Evolutionary conservation across 2,797 vertebrate species (phyloP).

Genomic region (Protonibea diacanthus): DNA sequence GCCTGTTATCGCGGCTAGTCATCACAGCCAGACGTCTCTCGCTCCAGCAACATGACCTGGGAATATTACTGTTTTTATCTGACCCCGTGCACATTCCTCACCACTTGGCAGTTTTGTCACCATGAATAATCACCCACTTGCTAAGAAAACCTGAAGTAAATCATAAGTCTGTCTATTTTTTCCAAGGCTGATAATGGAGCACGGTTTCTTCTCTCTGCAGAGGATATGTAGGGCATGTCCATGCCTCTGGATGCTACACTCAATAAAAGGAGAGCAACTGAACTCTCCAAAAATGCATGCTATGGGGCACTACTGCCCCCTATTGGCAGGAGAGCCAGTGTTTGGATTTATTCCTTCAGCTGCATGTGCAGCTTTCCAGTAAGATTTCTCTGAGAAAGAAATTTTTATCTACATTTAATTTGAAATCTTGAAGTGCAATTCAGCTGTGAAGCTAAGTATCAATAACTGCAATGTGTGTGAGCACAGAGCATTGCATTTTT

Average conservation of each 20-base stretch:
- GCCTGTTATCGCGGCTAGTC: constrained; percentile 20
- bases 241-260: not conserved
- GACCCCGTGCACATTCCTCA: constrained; percentile 19
- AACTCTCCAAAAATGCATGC: constrained; percentile 4
- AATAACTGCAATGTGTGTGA: not conserved
- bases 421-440: not conserved
- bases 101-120: constrained; percentile 6
- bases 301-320: constrained; percentile 59
- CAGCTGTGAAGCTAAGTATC: not conserved
- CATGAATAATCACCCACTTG: not conserved
- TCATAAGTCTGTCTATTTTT: not conserved
- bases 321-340: constrained; percentile 26
- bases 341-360: not conserved
- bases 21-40: constrained; percentile 36
- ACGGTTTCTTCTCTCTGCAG: not conserved
- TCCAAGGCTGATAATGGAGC: not conserved
- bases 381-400: not conserved
- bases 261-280: not conserved
- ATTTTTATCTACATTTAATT: not conserved
- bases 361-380: not conserved
- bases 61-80: constrained; percentile 3
- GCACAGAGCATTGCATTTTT: not conserved
- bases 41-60: constrained; percentile 10
- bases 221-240: not conserved
- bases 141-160: not conserved